Conservation (phyloP, 2,888 invertebrate genomes). For the Cacoxenus indagator region DNA sequence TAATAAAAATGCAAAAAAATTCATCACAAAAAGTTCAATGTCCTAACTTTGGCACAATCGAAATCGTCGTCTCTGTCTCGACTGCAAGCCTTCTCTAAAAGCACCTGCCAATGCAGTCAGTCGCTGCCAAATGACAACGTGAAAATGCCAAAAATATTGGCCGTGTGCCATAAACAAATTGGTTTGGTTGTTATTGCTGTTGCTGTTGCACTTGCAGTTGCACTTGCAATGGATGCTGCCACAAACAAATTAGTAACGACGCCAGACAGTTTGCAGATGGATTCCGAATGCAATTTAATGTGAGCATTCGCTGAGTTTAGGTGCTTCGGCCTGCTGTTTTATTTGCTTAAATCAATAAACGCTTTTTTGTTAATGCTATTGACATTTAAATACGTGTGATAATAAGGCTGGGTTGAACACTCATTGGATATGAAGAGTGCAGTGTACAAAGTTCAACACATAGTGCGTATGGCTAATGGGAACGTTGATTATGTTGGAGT, state of each 20-base stretch:
- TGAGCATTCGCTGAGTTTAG: background rate
- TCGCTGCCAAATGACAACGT: background rate
- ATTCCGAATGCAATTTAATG: background rate
- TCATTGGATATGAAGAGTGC: too few species aligned
- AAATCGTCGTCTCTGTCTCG: too few species aligned
- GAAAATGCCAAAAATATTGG: background rate
- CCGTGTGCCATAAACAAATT: background rate
- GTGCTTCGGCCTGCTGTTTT: background rate
- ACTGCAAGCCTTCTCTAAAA: too few species aligned
- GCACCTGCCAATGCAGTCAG: background rate
- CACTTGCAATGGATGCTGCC: background rate
- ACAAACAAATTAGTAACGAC: background rate
- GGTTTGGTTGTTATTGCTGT: background rate
- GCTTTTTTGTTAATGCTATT: background rate
- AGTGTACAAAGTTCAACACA: too few species aligned
- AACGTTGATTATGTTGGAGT: too few species aligned
- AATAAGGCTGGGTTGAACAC: too few species aligned
- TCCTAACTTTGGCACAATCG: too few species aligned
- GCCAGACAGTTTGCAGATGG: background rate
- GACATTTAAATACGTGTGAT: background rate
- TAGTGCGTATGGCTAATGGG: too few species aligned
- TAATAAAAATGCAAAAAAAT: background rate
- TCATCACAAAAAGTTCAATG: background rate
- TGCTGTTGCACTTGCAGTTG: background rate
- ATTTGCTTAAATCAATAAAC: too few species aligned